Base-by-base conservation (phyloP, 2,797 vertebrate genomes). In the Tangara arthus region DNA sequence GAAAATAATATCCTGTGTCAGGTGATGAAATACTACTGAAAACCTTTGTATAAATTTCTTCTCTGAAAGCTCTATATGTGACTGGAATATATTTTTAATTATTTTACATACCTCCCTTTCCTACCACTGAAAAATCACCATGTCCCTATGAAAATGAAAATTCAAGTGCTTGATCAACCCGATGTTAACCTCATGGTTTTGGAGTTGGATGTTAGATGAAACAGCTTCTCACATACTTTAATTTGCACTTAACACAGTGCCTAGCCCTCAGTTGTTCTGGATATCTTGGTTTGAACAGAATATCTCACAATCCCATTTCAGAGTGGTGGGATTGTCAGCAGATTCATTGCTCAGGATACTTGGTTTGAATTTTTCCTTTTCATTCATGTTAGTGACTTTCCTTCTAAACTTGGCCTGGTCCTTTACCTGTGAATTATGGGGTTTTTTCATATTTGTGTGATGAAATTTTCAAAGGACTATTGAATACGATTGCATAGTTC, bases 131-230 rank as follows among this genome's bases (percentile, higher is more conserved):
- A 52, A 76, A 70, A 26, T 26, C 41, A 42, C 30, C 47, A 19
- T 3, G 15, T 22, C 28, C 8, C 22, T 68, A 17, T 39, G 28
- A 70, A 68, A 69, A 78, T 20, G 22, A 73, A 60, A 64, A 60
- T 37, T 32, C 23, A 57, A 77, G 15, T 17, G 21, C 13, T 59
- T 2, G 0, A 32, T 53, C 47, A 70, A 37, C 7, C 13, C 3
- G 0, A 17, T 2, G 1, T 53, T 34, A 50, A 46, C 5, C 18
- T 44, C 4, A 0, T 61, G 34, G 6, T 35, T 71, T 63, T 66
- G 37, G 30, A 77, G 26, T 23, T 66, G 23, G 26, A 46, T 50
- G 12, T 41, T n/a, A 22, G 26, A 35, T 2, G 42, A 82, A 61
- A 70, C 12, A 19, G 5, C 28, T 70, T 73, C 65, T 64, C 17